phyloP scores from a whole-genome alignment of 1,140 invertebrate species.

The Leptopilina boulardi region DNA sequence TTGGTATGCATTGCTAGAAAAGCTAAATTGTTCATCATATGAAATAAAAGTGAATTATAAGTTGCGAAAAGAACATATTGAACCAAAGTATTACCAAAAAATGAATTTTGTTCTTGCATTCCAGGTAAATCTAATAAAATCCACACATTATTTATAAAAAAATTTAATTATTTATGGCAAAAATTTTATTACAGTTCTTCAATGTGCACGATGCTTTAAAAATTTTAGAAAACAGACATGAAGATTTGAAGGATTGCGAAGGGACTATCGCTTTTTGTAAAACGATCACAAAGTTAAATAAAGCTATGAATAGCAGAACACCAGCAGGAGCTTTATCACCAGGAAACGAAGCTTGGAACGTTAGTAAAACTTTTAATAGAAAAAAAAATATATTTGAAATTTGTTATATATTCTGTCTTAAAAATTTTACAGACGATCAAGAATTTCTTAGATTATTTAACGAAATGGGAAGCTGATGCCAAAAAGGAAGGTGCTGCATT shows the following conservation, averaged over 20 bases:
- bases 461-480: not conserved
- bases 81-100: not conserved
- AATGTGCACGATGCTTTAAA: not conserved
- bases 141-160: not conserved
- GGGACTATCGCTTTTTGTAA: constrained; percentile 8
- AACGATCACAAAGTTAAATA: not conserved
- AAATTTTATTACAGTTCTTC: constrained; percentile 32
- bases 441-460: not conserved
- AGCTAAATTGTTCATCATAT: constrained; percentile 17
- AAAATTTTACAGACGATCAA: constrained; percentile 21
- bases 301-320: not conserved
- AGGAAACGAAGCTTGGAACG: not conserved
- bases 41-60: not conserved
- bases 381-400: not conserved
- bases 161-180: not conserved
- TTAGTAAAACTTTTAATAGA: not conserved
- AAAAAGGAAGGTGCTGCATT: not conserved
- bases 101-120: not conserved
- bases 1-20: constrained; percentile 35
- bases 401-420: not conserved
- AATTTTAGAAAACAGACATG: not conserved
- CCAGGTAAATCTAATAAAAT: not conserved
- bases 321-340: not conserved
- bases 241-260: not conserved
- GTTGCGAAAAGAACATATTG: not conserved